Evolutionary conservation across 2,888 invertebrate genomes (phyloP), one percentile per base, ranked within the genome.

Genomic region (Perizoma affinitatum): DNA sequence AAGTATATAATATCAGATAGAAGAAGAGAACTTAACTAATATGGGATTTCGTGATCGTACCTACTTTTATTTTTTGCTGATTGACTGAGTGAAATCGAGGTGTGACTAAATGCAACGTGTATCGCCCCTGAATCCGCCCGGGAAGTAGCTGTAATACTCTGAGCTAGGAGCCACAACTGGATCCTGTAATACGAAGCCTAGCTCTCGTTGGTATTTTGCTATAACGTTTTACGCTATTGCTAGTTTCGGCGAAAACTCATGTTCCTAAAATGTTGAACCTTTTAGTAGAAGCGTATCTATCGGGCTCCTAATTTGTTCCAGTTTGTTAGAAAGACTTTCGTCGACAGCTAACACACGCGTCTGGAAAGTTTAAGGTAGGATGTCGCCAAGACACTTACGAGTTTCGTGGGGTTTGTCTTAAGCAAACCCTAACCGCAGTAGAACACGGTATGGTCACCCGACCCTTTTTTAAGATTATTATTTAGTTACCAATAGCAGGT

Each of bases 241-340:
- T 45, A 51, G 46, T 42, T 47, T 35, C 44, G 36, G 6, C 58
- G 43, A 47, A 53, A 53, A 53, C 58, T 48, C 5, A 10, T 56
- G 48, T 54, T 54, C 40, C 42, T 38, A 47, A 50, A 40, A 62
- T 33, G 62, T 50, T 46, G 10, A 36, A 42, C 46, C 50, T 50
- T 54, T 61, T 54, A 61, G 49, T 40, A 11, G 40, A 47, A n/a
- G 45, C 51, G 54, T 51, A 40, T 7, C n/a, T 35, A 41, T 58
- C 6, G 48, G 47, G 51, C 58, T 54, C 11, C 47, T 58, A 62
- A 58, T 62, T 55, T 54, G 58, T 62, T 58, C 40, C 44, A 47
- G 47, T 62, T 58, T 62, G 54, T 54, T 44, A 33, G 42, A 43
- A 48, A 52, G 52, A 52, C 46, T 51, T 44, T 58, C 22, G 40